Evolutionary conservation across 2,888 invertebrate genomes (phyloP), one percentile per base, ranked within the genome.

Genomic region (Pediacus dermestoides): DNA sequence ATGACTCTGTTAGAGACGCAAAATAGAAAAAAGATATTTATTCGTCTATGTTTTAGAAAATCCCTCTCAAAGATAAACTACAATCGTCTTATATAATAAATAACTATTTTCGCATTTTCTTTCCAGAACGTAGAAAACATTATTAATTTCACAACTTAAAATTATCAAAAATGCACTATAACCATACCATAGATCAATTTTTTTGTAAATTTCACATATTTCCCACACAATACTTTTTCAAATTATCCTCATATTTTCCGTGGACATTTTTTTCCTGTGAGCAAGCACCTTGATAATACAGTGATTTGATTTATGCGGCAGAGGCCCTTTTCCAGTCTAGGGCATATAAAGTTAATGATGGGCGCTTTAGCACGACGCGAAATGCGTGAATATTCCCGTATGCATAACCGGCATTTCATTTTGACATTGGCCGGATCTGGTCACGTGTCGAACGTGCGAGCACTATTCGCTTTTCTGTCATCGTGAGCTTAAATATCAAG

Each of bases 321-420:
- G 44, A 33, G 26, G 36, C 36, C 39, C 41, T 39, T 44, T 28
- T 47, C 41, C 37, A 42, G 39, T 41, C 38, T 38, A 38, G 30
- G 37, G 37, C 43, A 33, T 35, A 40, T 37, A 42, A 47, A 47
- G 47, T 44, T 44, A 47, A 47, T 47, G 47, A 47, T 42, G 44
- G n/a, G 33, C 42, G 41, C 34, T 46, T 46, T 44, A 37, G 44
- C 42, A 36, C 13, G 28, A 42, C 30, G 30, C 42, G 37, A 39
- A 48, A 53, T 50, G 53, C 51, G 56, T 54, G 56, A 53, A 53
- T 48, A 48, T 52, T 46, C 40, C 42, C 49, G 50, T 54, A 53
- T 55, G 54, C 54, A 56, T 47, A 54, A 49, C 51, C 53, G 51
- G 45, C 55, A 52, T 41, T 54, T 51, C 54, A 51, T 53, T 55